Percentiles rank a stretch among this genome's conserved stretches.
Conservation (phyloP, 1,140 invertebrate species). For the Zaprionus kolodkinae region DNA sequence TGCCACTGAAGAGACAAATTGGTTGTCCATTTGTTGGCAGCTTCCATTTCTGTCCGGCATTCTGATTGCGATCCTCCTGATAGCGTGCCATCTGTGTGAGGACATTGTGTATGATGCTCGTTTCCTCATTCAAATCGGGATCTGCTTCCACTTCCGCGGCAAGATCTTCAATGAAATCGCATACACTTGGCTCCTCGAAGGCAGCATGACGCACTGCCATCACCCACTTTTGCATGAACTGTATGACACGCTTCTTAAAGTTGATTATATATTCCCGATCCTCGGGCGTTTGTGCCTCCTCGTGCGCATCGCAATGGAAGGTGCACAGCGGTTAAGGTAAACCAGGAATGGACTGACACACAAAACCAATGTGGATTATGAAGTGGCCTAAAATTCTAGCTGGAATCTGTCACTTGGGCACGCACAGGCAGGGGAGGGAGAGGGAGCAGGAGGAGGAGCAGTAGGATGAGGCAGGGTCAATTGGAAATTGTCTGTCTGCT, state of each 20-base stretch:
- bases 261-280: conserved; percentile 90
- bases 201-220: conserved; percentile 90
- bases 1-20: conserved; percentile 87
- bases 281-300: conserved; percentile 84
- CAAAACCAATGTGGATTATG: conserved; percentile 39
- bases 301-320: conserved; percentile 81
- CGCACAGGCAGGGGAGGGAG: conserved; percentile 7
- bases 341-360: conserved; percentile 3
- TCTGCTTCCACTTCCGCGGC: conserved; percentile 89
- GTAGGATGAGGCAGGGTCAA: background rate
- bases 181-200: conserved; percentile 89
- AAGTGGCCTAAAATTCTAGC: conserved; percentile 16
- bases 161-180: conserved; percentile 90
- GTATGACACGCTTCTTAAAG: conserved; percentile 90
- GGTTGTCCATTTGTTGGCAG: conserved; percentile 88
- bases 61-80: conserved; percentile 86
- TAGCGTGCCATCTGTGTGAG: conserved; percentile 87
- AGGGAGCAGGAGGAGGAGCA: background rate
- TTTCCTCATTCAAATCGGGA: conserved; percentile 87
- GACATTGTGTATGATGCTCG: conserved; percentile 88
- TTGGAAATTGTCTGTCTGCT: conserved; percentile 43
- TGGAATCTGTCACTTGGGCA: conserved; percentile 22
- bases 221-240: conserved; percentile 92
- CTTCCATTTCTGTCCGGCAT: conserved; percentile 89
- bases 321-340: conserved; percentile 85